Evolutionary conservation across 2,888 invertebrate species (phyloP).

Genomic region (Unio pictorum): DNA sequence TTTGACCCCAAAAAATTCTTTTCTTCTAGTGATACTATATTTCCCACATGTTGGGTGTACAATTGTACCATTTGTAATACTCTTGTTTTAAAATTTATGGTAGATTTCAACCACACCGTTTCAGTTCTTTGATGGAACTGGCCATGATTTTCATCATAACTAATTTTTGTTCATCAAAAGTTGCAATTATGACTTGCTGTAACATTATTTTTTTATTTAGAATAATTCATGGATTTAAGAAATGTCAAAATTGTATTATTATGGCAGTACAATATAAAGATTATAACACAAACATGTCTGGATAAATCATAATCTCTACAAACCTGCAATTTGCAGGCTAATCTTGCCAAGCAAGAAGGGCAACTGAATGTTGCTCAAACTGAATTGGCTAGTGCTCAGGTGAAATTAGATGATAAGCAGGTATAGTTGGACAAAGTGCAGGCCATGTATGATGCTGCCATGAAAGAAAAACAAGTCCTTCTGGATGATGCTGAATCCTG

Average conservation of each 20-base stretch:
- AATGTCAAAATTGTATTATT: background rate
- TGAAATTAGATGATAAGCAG: constrained; percentile 91
- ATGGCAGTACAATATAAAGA: background rate
- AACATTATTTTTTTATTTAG: too few relatives aligned
- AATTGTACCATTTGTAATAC: too few relatives aligned
- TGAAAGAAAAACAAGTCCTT: constrained; percentile 83
- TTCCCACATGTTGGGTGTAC: too few relatives aligned
- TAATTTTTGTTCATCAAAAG: too few relatives aligned
- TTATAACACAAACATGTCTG: background rate
- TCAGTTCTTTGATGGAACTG: too few relatives aligned
- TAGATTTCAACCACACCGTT: too few relatives aligned
- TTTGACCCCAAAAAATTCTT: too few relatives aligned
- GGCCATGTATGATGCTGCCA: constrained; percentile 93
- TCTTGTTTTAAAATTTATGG: too few relatives aligned
- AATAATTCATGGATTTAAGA: too few relatives aligned
- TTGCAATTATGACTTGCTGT: too few relatives aligned
- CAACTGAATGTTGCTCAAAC: constrained; percentile 89
- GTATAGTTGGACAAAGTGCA: constrained; percentile 90
- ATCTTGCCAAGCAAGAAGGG: constrained; percentile 87
- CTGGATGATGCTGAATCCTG: constrained; percentile 69
- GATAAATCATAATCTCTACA: background rate
- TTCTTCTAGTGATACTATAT: too few relatives aligned
- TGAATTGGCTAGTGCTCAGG: constrained; percentile 89
- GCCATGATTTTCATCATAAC: too few relatives aligned
- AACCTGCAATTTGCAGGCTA: constrained; percentile 76